Evolutionary conservation across 2,797 vertebrate species (phyloP).

Genomic region (Anguilla obscura): DNA sequence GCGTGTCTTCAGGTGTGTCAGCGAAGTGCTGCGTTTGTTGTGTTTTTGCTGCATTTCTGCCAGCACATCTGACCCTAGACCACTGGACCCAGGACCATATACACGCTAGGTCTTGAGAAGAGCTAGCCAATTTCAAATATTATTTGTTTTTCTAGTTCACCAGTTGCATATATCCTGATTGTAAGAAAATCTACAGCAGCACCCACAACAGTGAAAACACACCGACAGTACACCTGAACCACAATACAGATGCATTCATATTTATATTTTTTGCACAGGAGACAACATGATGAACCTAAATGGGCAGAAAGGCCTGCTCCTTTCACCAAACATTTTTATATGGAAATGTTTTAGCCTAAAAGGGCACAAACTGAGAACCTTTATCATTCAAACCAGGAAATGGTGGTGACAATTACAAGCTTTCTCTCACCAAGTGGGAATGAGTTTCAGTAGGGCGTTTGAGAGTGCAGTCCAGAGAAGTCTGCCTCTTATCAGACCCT

Average conservation of each 20-base stretch:
- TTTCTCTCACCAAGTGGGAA: background rate
- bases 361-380: background rate
- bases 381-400: background rate
- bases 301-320: background rate
- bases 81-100: background rate
- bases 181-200: background rate
- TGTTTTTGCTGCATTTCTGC: background rate
- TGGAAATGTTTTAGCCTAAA: background rate
- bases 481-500: too few relatives aligned
- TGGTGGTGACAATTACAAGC: background rate
- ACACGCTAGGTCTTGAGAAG: background rate
- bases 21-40: background rate
- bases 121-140: background rate
- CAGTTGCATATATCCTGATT: background rate
- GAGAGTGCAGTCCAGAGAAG: too few relatives aligned
- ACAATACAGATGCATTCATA: background rate
- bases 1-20: constrained; percentile 45
- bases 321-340: background rate
- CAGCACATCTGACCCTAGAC: constrained; percentile 49
- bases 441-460: background rate
- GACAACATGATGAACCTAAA: background rate
- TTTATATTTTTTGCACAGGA: background rate
- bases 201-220: background rate
- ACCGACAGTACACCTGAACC: background rate
- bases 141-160: background rate